Conservation (phyloP, 2,888 invertebrate species). For the Cloeon dipterum region DNA sequence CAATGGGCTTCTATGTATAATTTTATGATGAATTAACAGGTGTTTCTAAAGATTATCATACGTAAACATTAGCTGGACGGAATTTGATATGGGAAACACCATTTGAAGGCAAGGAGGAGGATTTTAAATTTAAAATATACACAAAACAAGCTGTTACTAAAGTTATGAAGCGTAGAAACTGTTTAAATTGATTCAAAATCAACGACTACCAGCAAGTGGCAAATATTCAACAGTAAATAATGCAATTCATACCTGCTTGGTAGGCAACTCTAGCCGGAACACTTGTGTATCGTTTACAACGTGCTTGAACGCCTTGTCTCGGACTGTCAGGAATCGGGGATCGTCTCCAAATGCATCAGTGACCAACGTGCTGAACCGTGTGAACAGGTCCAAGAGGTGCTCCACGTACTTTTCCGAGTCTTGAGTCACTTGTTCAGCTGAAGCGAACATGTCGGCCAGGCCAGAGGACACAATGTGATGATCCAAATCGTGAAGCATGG, state of each 20-base stretch:
- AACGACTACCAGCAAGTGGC: too few species aligned
- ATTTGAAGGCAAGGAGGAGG: too few species aligned
- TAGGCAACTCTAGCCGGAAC: slow-evolving; percentile 31
- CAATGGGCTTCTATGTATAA: too few species aligned
- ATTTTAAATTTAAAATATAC: too few species aligned
- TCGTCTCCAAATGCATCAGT: slow-evolving; percentile 92
- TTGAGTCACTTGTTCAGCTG: slow-evolving; percentile 81
- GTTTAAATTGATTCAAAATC: too few species aligned
- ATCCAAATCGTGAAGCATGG: slow-evolving; percentile 79
- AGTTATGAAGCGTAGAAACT: too few species aligned
- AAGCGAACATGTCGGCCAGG: slow-evolving; percentile 87
- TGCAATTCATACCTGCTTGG: slow-evolving; percentile 22
- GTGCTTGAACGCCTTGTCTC: slow-evolving; percentile 93
- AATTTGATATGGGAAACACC: too few species aligned
- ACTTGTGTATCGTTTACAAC: slow-evolving; percentile 97
- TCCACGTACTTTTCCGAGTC: slow-evolving; percentile 99
- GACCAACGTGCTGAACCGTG: slow-evolving; percentile 75
- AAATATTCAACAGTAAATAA: too few species aligned
- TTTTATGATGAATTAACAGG: too few species aligned
- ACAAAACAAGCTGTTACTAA: too few species aligned
- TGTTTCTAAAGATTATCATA: too few species aligned
- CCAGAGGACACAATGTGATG: slow-evolving; percentile 86
- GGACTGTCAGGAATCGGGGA: slow-evolving; percentile 86
- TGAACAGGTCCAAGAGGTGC: slow-evolving; percentile 74
- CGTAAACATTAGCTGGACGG: too few species aligned